Base-by-base conservation (phyloP, 1,140 invertebrate genomes). In the Scaptomyza graminum region DNA sequence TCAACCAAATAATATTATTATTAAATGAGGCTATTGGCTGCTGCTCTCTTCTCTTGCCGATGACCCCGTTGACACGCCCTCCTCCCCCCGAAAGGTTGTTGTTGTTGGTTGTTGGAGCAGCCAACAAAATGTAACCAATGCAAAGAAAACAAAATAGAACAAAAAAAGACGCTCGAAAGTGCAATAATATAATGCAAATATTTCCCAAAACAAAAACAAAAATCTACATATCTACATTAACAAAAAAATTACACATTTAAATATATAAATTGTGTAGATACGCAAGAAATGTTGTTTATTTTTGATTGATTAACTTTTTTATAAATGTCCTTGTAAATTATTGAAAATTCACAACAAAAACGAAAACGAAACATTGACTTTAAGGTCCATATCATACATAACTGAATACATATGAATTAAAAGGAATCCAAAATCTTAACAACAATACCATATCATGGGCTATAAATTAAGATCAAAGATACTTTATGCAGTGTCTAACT, bases 1-100 rank as follows among this genome's bases (percentile, higher is more conserved):
- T 95, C 95, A 39, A 94, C 95, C 85, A 96, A 96, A 93, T 97
- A 96, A 95, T 94, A 93, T 92, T 92, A 90, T 74, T 87, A 94
- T 70, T 90, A 88, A 90, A 74, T 41, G 57, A 79, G 66, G 70
- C 74, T 74, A 74, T 77, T 82, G 66, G 74, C 79, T 64, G 66
- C 59, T 62, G 66, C 43, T 50, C 16, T 31, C n/a, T n/a, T n/a
- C n/a, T 5, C 4, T n/a, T n/a, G 11, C 37, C 12, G 12, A 12
- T 41, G 37, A 34, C 31, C 31, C 31, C 37, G 37, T 8, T n/a
- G 12, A 41, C n/a, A 3, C 37, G 4, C 12, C 37, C 9, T 12
- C 3, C 7, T 3, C 31, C 51, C 34, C 52, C 34, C 34, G 18
- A 12, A 11, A 3, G 34, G 34, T 37, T 37, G 34, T 22, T 22